A percentile compares a stretch with the other conserved stretches of the same genome.
These are phyloP conservation scores for Drosophila insularis DNA, from an alignment of 1,140 invertebrate genomes.

Conservation along the genomic window DNA sequence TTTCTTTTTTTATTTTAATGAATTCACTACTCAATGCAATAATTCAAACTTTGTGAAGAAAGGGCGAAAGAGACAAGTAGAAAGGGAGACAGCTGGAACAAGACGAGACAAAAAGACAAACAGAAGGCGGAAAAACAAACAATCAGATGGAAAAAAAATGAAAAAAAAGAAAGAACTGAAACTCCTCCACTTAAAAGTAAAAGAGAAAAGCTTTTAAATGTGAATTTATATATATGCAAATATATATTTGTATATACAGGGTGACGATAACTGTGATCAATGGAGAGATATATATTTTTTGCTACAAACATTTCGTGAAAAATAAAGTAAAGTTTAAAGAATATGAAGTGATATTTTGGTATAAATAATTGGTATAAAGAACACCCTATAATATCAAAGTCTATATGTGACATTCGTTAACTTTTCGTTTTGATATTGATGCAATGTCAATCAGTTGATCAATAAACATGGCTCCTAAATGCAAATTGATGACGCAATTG, in stretches of 20 bases:
- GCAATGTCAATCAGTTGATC: constrained; percentile 54
- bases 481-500: constrained; percentile 59
- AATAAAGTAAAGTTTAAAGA: no score
- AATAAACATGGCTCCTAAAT: constrained; percentile 42
- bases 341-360: no score
- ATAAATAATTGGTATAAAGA: not conserved
- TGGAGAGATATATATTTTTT: no score
- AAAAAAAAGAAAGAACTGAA: constrained; percentile 5
- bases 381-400: constrained; percentile 3
- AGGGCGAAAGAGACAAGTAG: constrained; percentile 34
- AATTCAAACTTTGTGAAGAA: constrained; percentile 37
- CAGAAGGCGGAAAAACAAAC: constrained; percentile 57
- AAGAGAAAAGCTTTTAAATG: constrained; percentile 60
- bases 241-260: not conserved
- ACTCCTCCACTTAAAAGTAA: constrained; percentile 36
- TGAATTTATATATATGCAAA: constrained; percentile 7
- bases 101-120: constrained; percentile 40
- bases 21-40: constrained; percentile 36
- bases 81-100: constrained; percentile 16
- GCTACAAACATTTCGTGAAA: no score
- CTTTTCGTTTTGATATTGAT: constrained; percentile 53
- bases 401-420: constrained; percentile 34
- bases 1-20: constrained; percentile 8
- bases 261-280: not conserved
- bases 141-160: constrained; percentile 26